phyloP scores from a whole-genome alignment of 1,140 invertebrate genomes.

The Catajapyx aquilonaris region DNA sequence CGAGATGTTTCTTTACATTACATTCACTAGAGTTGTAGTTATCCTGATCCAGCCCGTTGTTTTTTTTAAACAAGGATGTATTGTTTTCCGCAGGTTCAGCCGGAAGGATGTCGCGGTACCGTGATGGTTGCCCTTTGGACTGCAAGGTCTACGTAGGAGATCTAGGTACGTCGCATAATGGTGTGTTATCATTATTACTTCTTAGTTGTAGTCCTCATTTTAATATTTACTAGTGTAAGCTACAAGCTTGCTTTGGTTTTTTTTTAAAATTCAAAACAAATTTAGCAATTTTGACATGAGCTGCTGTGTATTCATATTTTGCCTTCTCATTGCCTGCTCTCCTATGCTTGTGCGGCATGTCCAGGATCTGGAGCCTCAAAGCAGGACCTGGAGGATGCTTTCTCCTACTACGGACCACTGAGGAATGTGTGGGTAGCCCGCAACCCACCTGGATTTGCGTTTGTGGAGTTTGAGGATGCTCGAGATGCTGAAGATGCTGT shows the following conservation, averaged over 20 bases:
- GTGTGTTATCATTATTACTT: background rate
- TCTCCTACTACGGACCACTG: constrained; percentile 82
- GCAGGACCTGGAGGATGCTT: constrained; percentile 79
- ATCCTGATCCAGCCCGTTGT: no score
- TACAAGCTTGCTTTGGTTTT: background rate
- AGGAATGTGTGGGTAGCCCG: constrained; percentile 87
- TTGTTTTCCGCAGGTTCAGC: no score
- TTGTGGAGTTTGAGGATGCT: constrained; percentile 82
- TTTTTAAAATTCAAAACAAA: constrained; percentile 2
- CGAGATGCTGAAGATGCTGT: constrained; percentile 85
- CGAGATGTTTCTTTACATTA: no score
- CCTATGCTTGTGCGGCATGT: background rate
- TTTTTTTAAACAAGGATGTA: no score
- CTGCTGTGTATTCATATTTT: background rate
- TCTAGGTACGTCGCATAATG: constrained; percentile 34
- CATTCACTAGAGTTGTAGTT: no score
- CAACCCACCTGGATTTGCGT: constrained; percentile 83
- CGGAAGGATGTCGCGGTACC: constrained; percentile 58
- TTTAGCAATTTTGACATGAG: constrained; percentile 2
- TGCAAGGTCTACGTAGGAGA: constrained; percentile 95
- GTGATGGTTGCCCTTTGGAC: constrained; percentile 36
- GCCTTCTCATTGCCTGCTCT: background rate
- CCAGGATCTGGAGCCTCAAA: constrained; percentile 54
- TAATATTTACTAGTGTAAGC: background rate
- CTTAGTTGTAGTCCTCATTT: no score